Evolutionary conservation across 37 sponge, comb jelly and placozoan species (phyloP).

Genomic region (Haliclona indistincta): DNA sequence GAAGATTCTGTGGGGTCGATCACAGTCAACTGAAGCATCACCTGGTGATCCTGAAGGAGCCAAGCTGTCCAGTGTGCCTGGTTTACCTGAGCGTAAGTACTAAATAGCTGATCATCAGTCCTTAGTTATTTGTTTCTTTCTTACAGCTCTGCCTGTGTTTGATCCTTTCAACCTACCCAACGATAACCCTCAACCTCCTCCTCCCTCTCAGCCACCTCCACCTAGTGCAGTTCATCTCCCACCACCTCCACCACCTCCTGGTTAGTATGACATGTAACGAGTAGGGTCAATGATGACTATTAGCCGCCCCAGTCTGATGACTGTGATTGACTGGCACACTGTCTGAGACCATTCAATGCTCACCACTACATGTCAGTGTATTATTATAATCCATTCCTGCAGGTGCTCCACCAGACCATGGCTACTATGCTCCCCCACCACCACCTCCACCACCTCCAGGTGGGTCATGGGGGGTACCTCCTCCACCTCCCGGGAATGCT

Average conservation of each 20-base stretch:
- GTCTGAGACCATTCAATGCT: too few relatives aligned
- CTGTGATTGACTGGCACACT: too few relatives aligned
- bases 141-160: constrained; percentile 42
- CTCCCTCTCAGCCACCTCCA: constrained; percentile 15
- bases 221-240: constrained; percentile 4
- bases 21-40: constrained; percentile 49
- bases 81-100: constrained; percentile 72
- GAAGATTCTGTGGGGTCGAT: constrained; percentile 92
- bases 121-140: not conserved
- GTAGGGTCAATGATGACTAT: not conserved
- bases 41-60: constrained; percentile 24
- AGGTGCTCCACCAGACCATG: not conserved
- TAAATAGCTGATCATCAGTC: not conserved
- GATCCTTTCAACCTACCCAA: constrained; percentile 57
- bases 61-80: constrained; percentile 79
- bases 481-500: constrained; percentile 12
- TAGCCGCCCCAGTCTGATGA: not conserved
- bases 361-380: too few relatives aligned
- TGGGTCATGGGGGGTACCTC: not conserved
- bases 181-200: constrained; percentile 13
- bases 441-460: not conserved
- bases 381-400: too few relatives aligned
- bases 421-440: not conserved
- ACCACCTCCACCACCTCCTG: constrained; percentile 30
- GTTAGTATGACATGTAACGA: not conserved